Base-by-base conservation (phyloP, 1,140 invertebrate genomes). In the Zeugodacus cucurbitae region DNA sequence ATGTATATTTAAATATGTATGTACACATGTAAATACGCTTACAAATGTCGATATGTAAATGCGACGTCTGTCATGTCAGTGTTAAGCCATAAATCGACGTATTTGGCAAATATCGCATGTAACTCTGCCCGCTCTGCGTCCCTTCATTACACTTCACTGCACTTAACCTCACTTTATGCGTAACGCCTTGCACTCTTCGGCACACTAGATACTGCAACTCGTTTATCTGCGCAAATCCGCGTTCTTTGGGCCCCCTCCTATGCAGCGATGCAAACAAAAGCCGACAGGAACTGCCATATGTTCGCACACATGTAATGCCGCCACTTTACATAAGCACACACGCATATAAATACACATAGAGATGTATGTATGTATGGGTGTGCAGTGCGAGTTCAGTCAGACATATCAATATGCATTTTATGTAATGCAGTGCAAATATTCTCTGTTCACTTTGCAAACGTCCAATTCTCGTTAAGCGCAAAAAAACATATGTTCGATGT, bases 321-420 rank as follows among this genome's bases (percentile, higher is more conserved):
- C 74, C 74, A 82, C 74, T 82, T 82, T 82, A 82, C 74, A 82
- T 82, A 82, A 54, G 41, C n/a, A n/a, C 74, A 67, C 7, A n/a
- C n/a, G n/a, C 22, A 37, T 44, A 44, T 2, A 44, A 10, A 32
- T 67, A 34, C 14, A 14, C 2, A 34, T 8, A 67, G 0, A 3
- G 0, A 7, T 34, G 1, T 62, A 26, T 7, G 26, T 62, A 26
- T 26, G n/a, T 62, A 3, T 67, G 29, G 34, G 11, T 41, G 6
- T 22, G 4, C 17, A 78, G 32, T 37, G 7, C 17, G 14, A 26
- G 37, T 8, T 26, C 34, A 20, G 34, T 22, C 70, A 41, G 34
- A 26, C 74, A 14, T 82, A 48, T 48, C 41, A 20, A 44, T 29
- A 48, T 48, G 74, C 20, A 48, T 26, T 82, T 82, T 82, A 82